phyloP scores from a whole-genome alignment of 1,140 invertebrate species.

The Pachyrhynchus sulphureomaculatus region DNA sequence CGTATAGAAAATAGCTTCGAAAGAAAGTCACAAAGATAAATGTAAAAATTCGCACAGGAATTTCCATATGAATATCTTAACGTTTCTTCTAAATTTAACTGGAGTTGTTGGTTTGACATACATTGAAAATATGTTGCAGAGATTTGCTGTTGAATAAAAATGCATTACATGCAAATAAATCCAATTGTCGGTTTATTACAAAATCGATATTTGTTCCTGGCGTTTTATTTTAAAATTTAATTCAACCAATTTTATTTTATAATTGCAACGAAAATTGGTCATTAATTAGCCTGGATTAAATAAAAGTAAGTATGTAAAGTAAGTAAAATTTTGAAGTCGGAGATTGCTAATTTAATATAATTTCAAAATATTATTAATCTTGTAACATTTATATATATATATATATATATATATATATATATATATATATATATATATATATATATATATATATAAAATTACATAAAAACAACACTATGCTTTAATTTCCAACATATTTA shows the following conservation, averaged over 20 bases:
- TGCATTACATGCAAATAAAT: conserved; percentile 11
- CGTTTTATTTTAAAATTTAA: not conserved
- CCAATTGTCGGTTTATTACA: conserved; percentile 17
- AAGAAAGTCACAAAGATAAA: conserved; percentile 4
- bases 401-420: no score
- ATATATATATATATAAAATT: no score
- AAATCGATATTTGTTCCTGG: conserved; percentile 5
- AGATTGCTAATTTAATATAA: no score
- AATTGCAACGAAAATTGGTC: no score
- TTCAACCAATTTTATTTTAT: not conserved
- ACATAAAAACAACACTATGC: no score
- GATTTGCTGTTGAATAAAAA: conserved; percentile 12
- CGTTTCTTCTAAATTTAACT: conserved; percentile 14
- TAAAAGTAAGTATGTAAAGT: no score
- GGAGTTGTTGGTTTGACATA: conserved; percentile 13
- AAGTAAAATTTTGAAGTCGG: no score
- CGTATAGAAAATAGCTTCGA: not conserved
- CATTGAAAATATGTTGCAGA: conserved; percentile 13
- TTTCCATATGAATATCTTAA: conserved; percentile 10
- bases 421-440: no score
- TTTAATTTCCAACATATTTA: no score
- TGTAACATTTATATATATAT: no score
- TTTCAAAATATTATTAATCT: no score
- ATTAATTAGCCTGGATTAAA: no score
- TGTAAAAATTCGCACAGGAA: conserved; percentile 8